Conservation (phyloP, 2,113 vertebrate genomes). For the Synodontis membranacea region DNA sequence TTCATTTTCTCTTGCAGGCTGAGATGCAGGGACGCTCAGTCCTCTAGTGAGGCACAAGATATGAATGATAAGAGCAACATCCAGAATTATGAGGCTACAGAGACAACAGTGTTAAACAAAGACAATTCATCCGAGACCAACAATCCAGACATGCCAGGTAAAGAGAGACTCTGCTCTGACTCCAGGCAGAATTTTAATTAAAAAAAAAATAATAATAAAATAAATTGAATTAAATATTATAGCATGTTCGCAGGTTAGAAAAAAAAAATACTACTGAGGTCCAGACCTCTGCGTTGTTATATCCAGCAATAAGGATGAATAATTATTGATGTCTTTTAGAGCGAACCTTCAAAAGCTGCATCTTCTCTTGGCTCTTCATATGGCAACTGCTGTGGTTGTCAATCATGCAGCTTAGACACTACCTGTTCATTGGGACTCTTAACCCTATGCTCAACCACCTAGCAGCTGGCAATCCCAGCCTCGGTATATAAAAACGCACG, state of each 20-base stretch:
- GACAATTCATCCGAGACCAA: not conserved
- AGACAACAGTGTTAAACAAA: constrained; percentile 22
- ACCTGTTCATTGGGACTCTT: constrained; percentile 89
- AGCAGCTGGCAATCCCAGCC: constrained; percentile 54
- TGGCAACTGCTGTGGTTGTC: constrained; percentile 88
- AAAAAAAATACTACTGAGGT: not conserved
- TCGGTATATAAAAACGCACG: constrained; percentile 68
- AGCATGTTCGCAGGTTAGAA: not conserved
- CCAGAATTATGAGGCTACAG: not conserved
- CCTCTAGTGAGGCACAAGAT: constrained; percentile 15
- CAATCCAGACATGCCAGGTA: constrained; percentile 57
- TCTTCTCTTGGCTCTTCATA: constrained; percentile 77
- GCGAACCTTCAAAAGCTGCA: constrained; percentile 72
- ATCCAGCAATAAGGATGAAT: not conserved
- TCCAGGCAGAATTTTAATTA: too few species aligned
- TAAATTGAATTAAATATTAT: too few species aligned
- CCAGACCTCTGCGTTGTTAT: not conserved
- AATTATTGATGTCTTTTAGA: constrained; percentile 51
- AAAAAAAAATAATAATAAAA: too few species aligned
- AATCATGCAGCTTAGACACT: constrained; percentile 85
- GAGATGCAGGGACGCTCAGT: constrained; percentile 56
- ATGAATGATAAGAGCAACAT: not conserved
- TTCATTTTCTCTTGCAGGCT: constrained; percentile 54
- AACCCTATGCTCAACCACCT: constrained; percentile 80
- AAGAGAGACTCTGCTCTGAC: not conserved